Percentiles rank a stretch among this genome's conserved stretches.
Conservation (phyloP, 2,113 vertebrate genomes). For the Elaphurus davidianus region DNA sequence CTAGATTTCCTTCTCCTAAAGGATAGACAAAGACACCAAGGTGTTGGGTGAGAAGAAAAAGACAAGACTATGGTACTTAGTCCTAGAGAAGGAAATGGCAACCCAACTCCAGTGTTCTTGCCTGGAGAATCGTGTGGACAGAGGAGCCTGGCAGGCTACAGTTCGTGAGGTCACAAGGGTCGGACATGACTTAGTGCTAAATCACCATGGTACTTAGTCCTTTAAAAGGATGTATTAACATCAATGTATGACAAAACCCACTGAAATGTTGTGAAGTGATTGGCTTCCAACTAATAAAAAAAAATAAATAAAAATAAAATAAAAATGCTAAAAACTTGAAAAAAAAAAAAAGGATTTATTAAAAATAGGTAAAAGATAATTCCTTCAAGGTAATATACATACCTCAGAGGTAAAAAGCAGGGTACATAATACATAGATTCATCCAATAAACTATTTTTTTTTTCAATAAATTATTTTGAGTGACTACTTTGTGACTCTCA, state of each 20-base stretch:
- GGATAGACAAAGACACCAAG: neutral
- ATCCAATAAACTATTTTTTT: neutral
- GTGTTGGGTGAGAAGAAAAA: neutral
- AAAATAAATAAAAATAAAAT: too few relatives aligned
- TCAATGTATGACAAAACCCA: too few relatives aligned
- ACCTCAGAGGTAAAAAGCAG: neutral
- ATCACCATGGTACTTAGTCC: neutral
- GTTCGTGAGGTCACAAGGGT: neutral
- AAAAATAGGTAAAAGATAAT: neutral
- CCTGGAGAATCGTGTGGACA: too few relatives aligned
- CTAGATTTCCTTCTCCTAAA: neutral
- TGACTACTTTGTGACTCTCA: neutral
- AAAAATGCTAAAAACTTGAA: too few relatives aligned
- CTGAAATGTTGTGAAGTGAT: too few relatives aligned
- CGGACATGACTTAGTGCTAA: neutral
- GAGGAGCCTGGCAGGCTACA: too few relatives aligned
- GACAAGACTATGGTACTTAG: neutral
- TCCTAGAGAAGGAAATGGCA: neutral
- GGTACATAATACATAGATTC: too few relatives aligned
- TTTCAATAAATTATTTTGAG: neutral
- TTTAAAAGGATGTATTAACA: neutral
- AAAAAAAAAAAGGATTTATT: neutral
- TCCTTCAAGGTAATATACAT: neutral
- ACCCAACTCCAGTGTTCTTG: too few relatives aligned
- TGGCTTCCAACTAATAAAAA: too few relatives aligned